Evolutionary conservation across 2,797 vertebrate genomes (phyloP), one percentile per base, ranked within the genome.

Genomic region (Chromis chromis): DNA sequence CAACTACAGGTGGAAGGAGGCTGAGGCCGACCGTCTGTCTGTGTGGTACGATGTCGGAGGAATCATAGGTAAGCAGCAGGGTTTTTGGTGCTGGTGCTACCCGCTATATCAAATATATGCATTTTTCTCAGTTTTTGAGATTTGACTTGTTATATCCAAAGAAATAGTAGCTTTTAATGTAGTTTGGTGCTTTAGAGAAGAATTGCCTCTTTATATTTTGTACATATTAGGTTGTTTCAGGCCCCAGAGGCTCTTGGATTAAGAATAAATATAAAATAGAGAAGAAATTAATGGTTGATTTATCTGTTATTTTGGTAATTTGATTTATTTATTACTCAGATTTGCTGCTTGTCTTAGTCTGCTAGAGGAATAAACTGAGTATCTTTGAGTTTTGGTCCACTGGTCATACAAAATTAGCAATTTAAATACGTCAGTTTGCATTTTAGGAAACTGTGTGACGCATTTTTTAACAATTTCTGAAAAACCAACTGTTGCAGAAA

Each of bases 11-110:
- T 99, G 98, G 98, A 97, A 97, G 87, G 98, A 99, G 88, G 96
- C 95, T 0, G 95, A 99, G 86, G 95, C 97, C 0, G 97, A 99
- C 93, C 94, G 96, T 42, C 91, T 99, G 62, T 98, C 98, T 0
- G 96, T 98, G 78, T 99, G 98, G 97, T 99, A 99, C 24, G 97
- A 99, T 3, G 97, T 99, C 0, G 98, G 98, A 66, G 98, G 98
- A 70, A 99, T 99, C 72, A 44, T 98, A 85, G 98, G 98, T 98
- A 86, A 91, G 93, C 62, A 49, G 6, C 69, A 6, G 4, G 8
- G 1, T 4, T 31, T 31, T 19, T 21, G 1, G 14, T 49, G 52
- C 27, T 48, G 22, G 22, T 44, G 39, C 6, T 19, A 22, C 42
- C 42, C 42, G 25, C 25, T 25, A 25, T 25, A 25, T 25, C 46